Base-by-base conservation (phyloP, 2,113 vertebrate species). In the Epinephelus cyanopodus region DNA sequence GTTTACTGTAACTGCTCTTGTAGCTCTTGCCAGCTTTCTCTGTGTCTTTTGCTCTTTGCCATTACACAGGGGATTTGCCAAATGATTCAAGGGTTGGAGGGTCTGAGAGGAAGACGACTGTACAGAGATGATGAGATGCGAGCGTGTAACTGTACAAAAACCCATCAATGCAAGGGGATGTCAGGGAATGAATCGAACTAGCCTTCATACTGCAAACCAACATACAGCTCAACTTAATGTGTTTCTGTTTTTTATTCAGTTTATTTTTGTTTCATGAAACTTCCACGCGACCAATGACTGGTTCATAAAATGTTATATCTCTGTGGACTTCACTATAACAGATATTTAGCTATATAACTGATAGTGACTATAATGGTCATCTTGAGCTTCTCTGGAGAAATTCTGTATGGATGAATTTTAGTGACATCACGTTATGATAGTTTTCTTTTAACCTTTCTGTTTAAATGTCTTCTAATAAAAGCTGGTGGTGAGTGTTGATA, bases 181-280 rank as follows among this genome's bases (percentile, higher is more conserved):
- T 84, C 67, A 93, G 76, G 89, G 85, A 93, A 87, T 39, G 70
- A 82, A 85, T 87, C 62, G 13, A 84, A 90, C 89, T 79, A 90
- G 90, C 88, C 90, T 88, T 92, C 89, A 91, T 91, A 94, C 90
- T 94, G 93, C 94, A 90, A 94, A 87, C 79, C 87, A 88, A 84
- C 92, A 90, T 94, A 93, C 88, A 90, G 73, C 90, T 93, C 82
- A 66, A 81, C 53, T 87, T 91, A 74, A 60, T 69, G 77, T 91
- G 71, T 90, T 86, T 84, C 85, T 90, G 64, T 90, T 88, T 83
- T 83, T 88, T 74, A 82, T 79, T 61, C 39, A 58, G 29, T 89
- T 81, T 67, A 74, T 87, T 83, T 17, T 63, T 92, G 83, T 90
- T 91, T 92, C 87, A 84, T 86, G 69, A 93, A 87, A 81, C 75